Conservation (phyloP, 2,888 invertebrate genomes). For the Myathropa florea region DNA sequence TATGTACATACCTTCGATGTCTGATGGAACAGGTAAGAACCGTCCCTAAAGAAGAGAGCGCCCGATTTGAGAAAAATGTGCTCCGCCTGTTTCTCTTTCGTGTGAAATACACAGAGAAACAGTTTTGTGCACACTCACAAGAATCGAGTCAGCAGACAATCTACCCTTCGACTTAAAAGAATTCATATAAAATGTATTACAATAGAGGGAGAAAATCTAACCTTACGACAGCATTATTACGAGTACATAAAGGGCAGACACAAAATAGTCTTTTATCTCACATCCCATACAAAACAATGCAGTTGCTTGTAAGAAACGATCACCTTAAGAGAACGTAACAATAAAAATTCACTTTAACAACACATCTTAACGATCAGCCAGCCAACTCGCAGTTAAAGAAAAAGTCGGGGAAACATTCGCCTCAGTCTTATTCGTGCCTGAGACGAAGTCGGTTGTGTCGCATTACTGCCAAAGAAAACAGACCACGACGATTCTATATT, state of each 20-base stretch:
- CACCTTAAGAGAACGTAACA: constrained; percentile 46
- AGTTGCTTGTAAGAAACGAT: constrained; percentile 16
- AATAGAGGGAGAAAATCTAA: not conserved
- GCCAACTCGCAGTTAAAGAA: not conserved
- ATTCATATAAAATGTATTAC: not conserved
- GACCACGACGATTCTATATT: not conserved
- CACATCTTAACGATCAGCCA: constrained; percentile 37
- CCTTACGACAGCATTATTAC: not conserved
- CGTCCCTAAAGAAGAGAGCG: not conserved
- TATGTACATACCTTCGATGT: not conserved
- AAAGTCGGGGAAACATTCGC: constrained; percentile 44
- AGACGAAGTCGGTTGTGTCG: constrained; percentile 42
- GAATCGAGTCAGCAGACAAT: not conserved
- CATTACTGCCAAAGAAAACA: not conserved
- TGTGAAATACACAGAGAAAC: not conserved
- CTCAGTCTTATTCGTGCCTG: constrained; percentile 56
- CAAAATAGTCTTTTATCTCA: not conserved
- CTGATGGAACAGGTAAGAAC: not conserved
- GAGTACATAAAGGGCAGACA: not conserved
- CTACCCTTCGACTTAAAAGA: not conserved
- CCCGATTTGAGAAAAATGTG: not conserved
- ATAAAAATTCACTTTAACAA: constrained; percentile 13
- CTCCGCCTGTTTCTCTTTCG: not conserved
- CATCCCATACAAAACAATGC: constrained; percentile 10
- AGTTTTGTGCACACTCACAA: not conserved